Conservation (phyloP, 1,140 invertebrate species). For the Bombus consobrinus region DNA sequence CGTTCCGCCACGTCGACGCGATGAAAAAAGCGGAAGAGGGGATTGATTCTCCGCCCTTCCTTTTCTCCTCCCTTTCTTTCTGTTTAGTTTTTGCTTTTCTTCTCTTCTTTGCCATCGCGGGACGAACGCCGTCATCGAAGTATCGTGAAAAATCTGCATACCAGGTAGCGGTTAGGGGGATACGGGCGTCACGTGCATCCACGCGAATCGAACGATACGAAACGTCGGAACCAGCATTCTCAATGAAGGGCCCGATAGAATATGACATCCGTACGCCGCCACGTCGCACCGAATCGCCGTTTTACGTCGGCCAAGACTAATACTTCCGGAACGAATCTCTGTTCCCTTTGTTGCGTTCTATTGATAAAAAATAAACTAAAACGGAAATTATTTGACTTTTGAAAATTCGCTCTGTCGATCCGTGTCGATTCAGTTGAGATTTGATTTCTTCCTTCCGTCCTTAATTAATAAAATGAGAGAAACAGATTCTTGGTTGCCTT, state of each 20-base stretch:
- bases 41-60: neutral
- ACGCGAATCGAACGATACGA: constrained; percentile 30
- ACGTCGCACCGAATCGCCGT: neutral
- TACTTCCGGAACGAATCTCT: no score
- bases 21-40: constrained; percentile 67
- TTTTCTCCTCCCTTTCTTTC: constrained; percentile 22
- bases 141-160: constrained; percentile 78
- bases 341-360: no score
- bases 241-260: neutral
- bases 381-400: no score
- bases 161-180: neutral
- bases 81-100: neutral
- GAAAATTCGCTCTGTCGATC: no score
- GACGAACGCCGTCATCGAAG: constrained; percentile 13
- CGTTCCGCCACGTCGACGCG: constrained; percentile 71
- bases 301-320: neutral
- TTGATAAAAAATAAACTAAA: no score
- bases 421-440: no score
- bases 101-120: neutral
- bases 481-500: no score
- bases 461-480: no score
- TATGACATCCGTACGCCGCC: neutral
- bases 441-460: no score
- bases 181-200: no score
- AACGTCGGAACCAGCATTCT: neutral